A percentile compares a stretch with the other conserved stretches of the same genome.
Conservation (phyloP, 2,888 invertebrate genomes). For the Sinhomidia bicolor region DNA sequence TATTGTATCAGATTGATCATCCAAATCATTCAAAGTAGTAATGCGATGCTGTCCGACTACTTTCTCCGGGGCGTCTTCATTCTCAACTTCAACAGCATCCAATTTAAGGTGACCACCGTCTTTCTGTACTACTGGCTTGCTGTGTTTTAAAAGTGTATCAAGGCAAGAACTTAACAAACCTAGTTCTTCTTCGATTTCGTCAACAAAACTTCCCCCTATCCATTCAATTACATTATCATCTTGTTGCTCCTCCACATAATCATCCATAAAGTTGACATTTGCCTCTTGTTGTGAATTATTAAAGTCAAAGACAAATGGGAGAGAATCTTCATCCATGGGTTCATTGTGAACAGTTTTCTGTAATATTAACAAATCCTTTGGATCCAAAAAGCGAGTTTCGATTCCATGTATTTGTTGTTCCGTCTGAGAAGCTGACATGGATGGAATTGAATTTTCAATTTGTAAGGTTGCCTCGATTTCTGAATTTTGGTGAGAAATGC, state of each 20-base stretch:
- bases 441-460: background rate
- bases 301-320: conserved; percentile 25
- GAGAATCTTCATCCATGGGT: background rate
- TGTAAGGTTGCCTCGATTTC: background rate
- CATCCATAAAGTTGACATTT: background rate
- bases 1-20: background rate
- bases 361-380: conserved; percentile 52
- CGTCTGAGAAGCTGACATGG: background rate
- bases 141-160: background rate
- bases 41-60: conserved; percentile 43
- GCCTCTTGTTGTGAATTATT: background rate
- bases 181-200: conserved; percentile 27
- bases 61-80: conserved; percentile 22
- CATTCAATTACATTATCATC: conserved; percentile 37
- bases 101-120: too few relatives aligned
- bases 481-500: conserved; percentile 46
- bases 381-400: conserved; percentile 67
- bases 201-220: conserved; percentile 25
- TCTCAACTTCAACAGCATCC: background rate
- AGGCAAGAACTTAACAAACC: conserved; percentile 23
- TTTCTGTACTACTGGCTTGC: too few relatives aligned
- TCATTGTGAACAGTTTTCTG: background rate
- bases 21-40: conserved; percentile 23
- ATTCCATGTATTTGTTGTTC: background rate
- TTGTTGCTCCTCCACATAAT: background rate